phyloP scores from a whole-genome alignment of 2,797 vertebrate genomes.

The Halcyon chelicuti region DNA sequence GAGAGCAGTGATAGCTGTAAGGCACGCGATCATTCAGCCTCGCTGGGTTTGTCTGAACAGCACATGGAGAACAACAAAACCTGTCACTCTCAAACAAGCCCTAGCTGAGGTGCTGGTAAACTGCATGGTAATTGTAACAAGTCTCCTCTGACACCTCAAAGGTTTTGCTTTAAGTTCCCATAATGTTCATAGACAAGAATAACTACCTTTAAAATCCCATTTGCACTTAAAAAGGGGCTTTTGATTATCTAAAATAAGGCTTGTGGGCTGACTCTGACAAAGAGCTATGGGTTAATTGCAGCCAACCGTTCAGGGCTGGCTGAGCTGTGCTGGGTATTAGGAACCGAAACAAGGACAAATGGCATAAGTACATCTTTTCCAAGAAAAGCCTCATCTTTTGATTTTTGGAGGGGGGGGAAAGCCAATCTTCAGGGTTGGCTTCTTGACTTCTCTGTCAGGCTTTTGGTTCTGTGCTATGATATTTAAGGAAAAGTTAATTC shows the following conservation, averaged over 20 bases:
- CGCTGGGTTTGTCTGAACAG: neutral
- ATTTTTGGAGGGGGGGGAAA: neutral
- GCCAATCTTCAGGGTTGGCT: neutral
- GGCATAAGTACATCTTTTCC: neutral
- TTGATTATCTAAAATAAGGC: neutral
- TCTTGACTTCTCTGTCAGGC: neutral
- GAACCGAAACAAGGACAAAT: neutral
- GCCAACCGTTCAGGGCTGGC: neutral
- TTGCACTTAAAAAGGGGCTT: neutral
- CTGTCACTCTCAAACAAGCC: neutral
- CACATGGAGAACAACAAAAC: neutral
- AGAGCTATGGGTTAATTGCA: neutral
- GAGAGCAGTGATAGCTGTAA: no score
- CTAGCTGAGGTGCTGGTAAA: neutral
- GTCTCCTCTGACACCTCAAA: neutral
- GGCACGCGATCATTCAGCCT: fast-evolving
- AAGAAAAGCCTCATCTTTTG: neutral
- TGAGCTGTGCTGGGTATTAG: neutral
- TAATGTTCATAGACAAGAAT: neutral
- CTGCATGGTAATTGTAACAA: neutral
- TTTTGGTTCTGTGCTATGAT: neutral
- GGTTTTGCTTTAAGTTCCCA: neutral
- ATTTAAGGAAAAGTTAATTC: neutral
- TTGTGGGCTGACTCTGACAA: neutral
- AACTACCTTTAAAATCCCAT: neutral